phyloP scores from a whole-genome alignment of 2,888 invertebrate species.

The Caenorhabditis sulstoni region DNA sequence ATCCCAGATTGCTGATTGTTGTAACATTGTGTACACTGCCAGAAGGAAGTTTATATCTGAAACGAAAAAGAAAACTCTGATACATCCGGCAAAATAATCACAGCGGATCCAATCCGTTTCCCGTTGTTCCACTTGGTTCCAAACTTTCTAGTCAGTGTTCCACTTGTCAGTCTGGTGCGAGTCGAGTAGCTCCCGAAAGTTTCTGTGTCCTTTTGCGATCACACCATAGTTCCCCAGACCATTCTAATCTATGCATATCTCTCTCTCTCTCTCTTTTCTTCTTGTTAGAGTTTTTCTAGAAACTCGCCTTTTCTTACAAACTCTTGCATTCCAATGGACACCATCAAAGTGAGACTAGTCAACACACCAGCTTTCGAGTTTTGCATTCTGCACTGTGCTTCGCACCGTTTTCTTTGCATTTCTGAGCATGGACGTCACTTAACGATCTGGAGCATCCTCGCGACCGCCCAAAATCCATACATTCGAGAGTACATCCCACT shows the following conservation, averaged over 20 bases:
- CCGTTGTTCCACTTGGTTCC: background rate
- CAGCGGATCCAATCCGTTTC: background rate
- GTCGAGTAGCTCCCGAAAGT: constrained; percentile 16
- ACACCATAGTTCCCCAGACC: constrained; percentile 31
- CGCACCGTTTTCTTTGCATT: constrained; percentile 53
- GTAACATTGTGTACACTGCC: background rate
- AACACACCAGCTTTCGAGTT: constrained; percentile 25
- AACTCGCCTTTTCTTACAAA: constrained; percentile 19
- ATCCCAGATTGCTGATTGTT: background rate
- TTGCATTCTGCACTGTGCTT: constrained; percentile 38
- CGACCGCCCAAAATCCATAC: constrained; percentile 38
- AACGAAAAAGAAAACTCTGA: background rate
- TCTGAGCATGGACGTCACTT: constrained; percentile 38
- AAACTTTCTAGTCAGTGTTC: too few relatives aligned
- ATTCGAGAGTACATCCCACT: constrained; percentile 56
- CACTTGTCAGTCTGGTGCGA: background rate
- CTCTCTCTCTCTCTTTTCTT: constrained; percentile 18
- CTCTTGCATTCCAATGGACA: constrained; percentile 53
- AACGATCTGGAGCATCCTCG: constrained; percentile 21
- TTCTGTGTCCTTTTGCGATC: constrained; percentile 37
- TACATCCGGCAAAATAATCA: constrained; percentile 11
- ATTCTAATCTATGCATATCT: constrained; percentile 44
- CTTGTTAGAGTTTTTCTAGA: constrained; percentile 14
- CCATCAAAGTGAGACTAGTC: constrained; percentile 37
- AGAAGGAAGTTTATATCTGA: background rate